These are phyloP conservation scores for Liparis tanakae DNA, from an alignment of 2,797 vertebrate species.

Conservation along the genomic window DNA sequence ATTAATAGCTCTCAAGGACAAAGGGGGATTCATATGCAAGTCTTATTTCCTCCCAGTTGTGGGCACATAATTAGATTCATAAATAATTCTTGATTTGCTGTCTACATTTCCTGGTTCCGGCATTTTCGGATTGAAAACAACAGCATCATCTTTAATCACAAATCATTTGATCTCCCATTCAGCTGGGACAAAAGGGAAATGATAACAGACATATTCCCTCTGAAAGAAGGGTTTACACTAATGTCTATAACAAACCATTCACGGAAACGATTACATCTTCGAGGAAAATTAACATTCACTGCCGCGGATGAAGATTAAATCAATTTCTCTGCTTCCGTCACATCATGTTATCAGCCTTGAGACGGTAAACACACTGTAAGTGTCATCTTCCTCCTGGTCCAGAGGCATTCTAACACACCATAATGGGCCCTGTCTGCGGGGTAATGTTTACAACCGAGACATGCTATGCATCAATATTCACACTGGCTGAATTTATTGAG, in stretches of 20 bases:
- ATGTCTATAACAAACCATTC: conserved; percentile 72
- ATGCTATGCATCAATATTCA: conserved; percentile 58
- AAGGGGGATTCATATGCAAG: conserved; percentile 66
- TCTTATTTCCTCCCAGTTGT: conserved; percentile 74
- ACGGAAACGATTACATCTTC: conserved; percentile 75
- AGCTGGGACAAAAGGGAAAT: conserved; percentile 75
- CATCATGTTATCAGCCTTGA: conserved; percentile 75
- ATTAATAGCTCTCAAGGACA: conserved; percentile 82
- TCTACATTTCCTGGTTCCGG: conserved; percentile 75
- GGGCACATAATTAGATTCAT: conserved; percentile 78
- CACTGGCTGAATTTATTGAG: conserved; percentile 54
- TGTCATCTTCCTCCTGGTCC: conserved; percentile 70
- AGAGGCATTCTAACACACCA: conserved; percentile 61
- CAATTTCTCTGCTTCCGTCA: conserved; percentile 79
- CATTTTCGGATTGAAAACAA: conserved; percentile 66
- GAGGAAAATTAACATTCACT: conserved; percentile 80
- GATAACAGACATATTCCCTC: conserved; percentile 61
- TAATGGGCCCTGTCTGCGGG: conserved; percentile 59
- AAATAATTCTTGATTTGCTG: conserved; percentile 79
- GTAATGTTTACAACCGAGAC: conserved; percentile 64
- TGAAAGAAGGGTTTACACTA: conserved; percentile 69
- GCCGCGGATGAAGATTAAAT: conserved; percentile 75
- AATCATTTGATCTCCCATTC: conserved; percentile 78
- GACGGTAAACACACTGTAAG: conserved; percentile 77
- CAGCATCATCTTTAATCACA: conserved; percentile 69